Conservation (phyloP, 2,888 invertebrate species). For the Eupsilia transversa region DNA sequence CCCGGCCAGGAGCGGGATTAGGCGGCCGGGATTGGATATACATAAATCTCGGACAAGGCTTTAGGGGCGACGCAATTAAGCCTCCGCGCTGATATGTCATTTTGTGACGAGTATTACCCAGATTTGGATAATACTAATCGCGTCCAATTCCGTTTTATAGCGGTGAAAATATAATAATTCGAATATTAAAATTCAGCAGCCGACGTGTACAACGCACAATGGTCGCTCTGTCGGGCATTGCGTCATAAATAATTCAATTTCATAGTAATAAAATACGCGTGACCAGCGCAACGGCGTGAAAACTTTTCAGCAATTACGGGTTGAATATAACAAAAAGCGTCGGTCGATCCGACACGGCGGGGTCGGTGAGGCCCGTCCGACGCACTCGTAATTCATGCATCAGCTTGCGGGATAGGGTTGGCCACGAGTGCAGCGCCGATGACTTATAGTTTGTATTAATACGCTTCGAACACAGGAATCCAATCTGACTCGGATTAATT, state of each 20-base stretch:
- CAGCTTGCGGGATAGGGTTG: conserved; percentile 88
- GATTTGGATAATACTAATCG: conserved; percentile 81
- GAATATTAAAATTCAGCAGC: conserved; percentile 89
- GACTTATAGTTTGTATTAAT: conserved; percentile 89
- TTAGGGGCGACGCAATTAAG: conserved; percentile 89
- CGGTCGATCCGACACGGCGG: conserved; percentile 78
- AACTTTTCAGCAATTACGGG: conserved; percentile 90
- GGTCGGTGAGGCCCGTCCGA: conserved; percentile 77
- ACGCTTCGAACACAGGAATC: conserved; percentile 83
- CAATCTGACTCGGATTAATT: conserved; percentile 84
- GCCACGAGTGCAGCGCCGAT: conserved; percentile 82
- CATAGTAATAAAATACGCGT: conserved; percentile 91
- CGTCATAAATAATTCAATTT: conserved; percentile 90
- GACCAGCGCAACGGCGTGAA: conserved; percentile 89
- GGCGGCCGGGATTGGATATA: conserved; percentile 90
- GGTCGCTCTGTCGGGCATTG: conserved; percentile 82
- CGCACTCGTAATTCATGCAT: conserved; percentile 86
- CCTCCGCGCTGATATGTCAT: conserved; percentile 88
- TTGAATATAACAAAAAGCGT: conserved; percentile 89
- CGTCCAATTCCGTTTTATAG: conserved; percentile 71
- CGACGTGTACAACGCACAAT: conserved; percentile 83
- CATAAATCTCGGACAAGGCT: conserved; percentile 89
- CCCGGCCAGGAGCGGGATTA: conserved; percentile 89
- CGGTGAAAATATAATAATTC: conserved; percentile 82
- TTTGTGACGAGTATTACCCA: conserved; percentile 81